Evolutionary conservation across 1,140 invertebrate species (phyloP).

Genomic region (Campoletis sonorensis): DNA sequence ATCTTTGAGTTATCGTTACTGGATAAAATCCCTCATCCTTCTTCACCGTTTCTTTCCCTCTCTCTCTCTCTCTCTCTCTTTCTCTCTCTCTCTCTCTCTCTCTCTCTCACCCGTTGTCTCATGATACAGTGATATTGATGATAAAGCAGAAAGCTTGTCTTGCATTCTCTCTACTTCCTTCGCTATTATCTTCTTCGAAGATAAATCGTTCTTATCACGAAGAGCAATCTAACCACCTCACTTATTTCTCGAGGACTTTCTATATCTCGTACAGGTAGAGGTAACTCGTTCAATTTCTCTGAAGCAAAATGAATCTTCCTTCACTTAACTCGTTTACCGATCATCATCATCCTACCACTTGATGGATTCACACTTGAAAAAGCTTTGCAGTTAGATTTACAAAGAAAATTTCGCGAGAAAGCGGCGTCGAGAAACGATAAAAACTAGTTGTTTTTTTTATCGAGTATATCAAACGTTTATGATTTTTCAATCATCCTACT

Average conservation of each 20-base stretch:
- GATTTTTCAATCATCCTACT: too few species aligned
- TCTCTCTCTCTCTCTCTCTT: neutral
- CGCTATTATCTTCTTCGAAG: constrained; percentile 18
- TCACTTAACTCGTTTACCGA: neutral
- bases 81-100: neutral
- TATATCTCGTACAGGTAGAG: neutral
- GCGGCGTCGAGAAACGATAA: too few species aligned
- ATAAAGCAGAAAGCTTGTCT: constrained; percentile 37
- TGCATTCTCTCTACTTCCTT: constrained; percentile 8
- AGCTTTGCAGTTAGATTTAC: neutral
- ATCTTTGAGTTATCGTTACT: constrained; percentile 36
- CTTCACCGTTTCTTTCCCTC: neutral
- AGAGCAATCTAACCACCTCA: constrained; percentile 6
- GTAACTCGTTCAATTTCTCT: constrained; percentile 34
- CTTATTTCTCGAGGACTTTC: constrained; percentile 19
- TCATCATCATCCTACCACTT: neutral
- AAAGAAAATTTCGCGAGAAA: neutral
- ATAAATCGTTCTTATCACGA: constrained; percentile 37
- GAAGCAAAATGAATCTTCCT: constrained; percentile 5
- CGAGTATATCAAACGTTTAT: too few species aligned
- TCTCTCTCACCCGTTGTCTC: neutral
- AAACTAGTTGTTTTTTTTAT: too few species aligned
- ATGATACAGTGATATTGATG: constrained; percentile 37
- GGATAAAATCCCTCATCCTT: constrained; percentile 14
- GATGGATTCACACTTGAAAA: neutral